phyloP scores from a whole-genome alignment of 2,888 invertebrate species.

The Cryptophagus acutangulus region DNA sequence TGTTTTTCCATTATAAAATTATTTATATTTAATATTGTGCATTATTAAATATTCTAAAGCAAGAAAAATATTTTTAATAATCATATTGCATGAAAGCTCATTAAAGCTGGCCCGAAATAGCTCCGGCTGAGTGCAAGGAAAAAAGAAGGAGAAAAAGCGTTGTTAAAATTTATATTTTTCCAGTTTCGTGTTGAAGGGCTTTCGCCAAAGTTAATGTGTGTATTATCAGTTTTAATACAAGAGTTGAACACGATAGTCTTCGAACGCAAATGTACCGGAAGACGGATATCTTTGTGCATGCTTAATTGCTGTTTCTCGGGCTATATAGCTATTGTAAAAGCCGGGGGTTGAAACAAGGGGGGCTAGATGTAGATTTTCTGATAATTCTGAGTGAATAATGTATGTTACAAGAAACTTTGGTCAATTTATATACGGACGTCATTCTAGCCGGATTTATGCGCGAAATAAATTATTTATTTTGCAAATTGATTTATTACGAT shows the following conservation, averaged over 20 bases:
- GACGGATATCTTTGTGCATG: slow-evolving; percentile 47
- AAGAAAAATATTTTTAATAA: too few relatives aligned
- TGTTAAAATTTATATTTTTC: slow-evolving; percentile 4
- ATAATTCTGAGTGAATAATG: slow-evolving; percentile 41
- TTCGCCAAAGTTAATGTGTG: slow-evolving; percentile 33
- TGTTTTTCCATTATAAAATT: too few relatives aligned
- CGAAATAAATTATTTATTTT: too few relatives aligned
- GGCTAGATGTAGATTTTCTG: slow-evolving; percentile 35
- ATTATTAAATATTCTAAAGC: too few relatives aligned
- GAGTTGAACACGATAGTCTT: slow-evolving; percentile 42
- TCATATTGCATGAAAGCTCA: too few relatives aligned
- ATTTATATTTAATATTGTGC: too few relatives aligned
- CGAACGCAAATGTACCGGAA: slow-evolving; percentile 45
- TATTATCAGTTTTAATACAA: slow-evolving; percentile 37
- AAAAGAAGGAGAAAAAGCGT: too few relatives aligned
- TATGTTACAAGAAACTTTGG: slow-evolving; percentile 34
- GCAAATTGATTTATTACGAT: too few relatives aligned
- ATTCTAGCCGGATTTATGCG: too few relatives aligned
- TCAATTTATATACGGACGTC: slow-evolving; percentile 27
- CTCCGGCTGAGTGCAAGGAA: too few relatives aligned
- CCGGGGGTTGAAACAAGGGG: too few relatives aligned
- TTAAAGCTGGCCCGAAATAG: too few relatives aligned
- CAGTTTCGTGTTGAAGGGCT: slow-evolving; percentile 33
- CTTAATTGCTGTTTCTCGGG: slow-evolving; percentile 45
- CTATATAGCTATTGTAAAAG: slow-evolving; percentile 33